Percentiles rank a stretch among this genome's conserved stretches.
Conservation (phyloP, 1,140 invertebrate genomes). For the Aporrectodea caliginosa region DNA sequence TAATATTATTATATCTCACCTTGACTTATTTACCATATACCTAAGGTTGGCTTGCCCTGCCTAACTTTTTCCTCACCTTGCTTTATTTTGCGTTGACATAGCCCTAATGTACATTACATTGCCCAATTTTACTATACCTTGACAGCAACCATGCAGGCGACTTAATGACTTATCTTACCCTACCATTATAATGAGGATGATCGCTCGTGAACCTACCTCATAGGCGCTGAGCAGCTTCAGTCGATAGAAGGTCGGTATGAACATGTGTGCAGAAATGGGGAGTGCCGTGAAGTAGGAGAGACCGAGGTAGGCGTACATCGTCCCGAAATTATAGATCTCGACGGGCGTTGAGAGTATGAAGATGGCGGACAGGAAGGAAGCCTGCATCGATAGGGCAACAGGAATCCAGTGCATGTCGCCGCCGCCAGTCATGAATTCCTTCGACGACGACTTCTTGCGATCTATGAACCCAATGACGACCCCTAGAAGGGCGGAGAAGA, state of each 20-base stretch:
- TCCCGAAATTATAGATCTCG: conserved; percentile 67
- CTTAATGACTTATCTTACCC: too few relatives aligned
- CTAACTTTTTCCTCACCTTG: too few relatives aligned
- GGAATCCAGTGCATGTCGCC: conserved; percentile 36
- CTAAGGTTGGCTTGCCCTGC: too few relatives aligned
- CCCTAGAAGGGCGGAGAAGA: conserved; percentile 12
- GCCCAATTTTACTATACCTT: too few relatives aligned
- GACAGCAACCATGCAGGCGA: too few relatives aligned
- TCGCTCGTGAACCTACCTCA: too few relatives aligned
- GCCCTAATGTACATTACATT: too few relatives aligned
- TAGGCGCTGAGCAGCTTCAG: conserved; percentile 49
- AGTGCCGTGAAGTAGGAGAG: conserved; percentile 41
- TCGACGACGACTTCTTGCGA: conserved; percentile 20
- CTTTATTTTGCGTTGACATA: too few relatives aligned
- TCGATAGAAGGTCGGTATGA: conserved; percentile 50
- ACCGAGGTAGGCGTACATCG: conserved; percentile 41
- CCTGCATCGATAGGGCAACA: conserved; percentile 46
- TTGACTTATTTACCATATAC: too few relatives aligned
- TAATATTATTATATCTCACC: too few relatives aligned
- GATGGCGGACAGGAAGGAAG: conserved; percentile 81
- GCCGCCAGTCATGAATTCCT: conserved; percentile 24
- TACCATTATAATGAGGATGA: too few relatives aligned
- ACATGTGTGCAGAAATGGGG: conserved; percentile 38
- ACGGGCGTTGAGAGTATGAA: conserved; percentile 81
- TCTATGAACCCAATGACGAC: conserved; percentile 10